A percentile compares a stretch with the other conserved stretches of the same genome.
Conservation (phyloP, 2,888 invertebrate genomes). For the Boloria euphrosyne region DNA sequence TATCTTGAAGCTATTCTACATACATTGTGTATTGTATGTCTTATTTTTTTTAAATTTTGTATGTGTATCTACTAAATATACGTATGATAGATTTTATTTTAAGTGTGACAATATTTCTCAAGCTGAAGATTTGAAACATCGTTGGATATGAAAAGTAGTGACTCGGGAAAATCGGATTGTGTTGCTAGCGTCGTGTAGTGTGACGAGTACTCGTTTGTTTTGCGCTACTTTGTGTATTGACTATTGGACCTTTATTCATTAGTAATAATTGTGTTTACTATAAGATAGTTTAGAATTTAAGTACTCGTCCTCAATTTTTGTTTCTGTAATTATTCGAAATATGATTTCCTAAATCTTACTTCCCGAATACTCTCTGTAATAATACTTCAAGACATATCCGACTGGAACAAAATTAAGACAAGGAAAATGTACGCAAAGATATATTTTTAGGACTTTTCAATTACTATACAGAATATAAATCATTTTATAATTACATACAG, state of each 20-base stretch:
- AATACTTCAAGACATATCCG: constrained; percentile 32
- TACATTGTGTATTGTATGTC: no score
- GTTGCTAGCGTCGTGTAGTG: constrained; percentile 57
- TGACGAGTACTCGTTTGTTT: constrained; percentile 77
- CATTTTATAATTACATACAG: constrained; percentile 6
- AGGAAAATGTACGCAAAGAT: neutral
- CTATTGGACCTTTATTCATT: constrained; percentile 51
- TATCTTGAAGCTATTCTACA: no score
- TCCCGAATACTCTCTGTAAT: constrained; percentile 4
- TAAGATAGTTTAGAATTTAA: constrained; percentile 58
- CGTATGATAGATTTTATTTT: neutral
- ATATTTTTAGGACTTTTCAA: constrained; percentile 15
- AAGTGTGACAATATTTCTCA: neutral
- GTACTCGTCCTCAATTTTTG: constrained; percentile 61
- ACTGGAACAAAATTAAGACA: constrained; percentile 26
- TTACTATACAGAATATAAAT: constrained; percentile 1
- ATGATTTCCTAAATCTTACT: constrained; percentile 3
- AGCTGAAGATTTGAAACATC: constrained; percentile 11
- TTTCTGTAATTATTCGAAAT: neutral
- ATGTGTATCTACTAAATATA: neutral
- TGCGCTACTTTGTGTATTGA: constrained; percentile 68
- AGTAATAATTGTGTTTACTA: constrained; percentile 50
- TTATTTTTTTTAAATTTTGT: no score
- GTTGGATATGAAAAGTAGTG: constrained; percentile 27
- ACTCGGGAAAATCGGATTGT: constrained; percentile 26